Conservation (phyloP, 2,888 invertebrate genomes). For the Drosophila putrida region DNA sequence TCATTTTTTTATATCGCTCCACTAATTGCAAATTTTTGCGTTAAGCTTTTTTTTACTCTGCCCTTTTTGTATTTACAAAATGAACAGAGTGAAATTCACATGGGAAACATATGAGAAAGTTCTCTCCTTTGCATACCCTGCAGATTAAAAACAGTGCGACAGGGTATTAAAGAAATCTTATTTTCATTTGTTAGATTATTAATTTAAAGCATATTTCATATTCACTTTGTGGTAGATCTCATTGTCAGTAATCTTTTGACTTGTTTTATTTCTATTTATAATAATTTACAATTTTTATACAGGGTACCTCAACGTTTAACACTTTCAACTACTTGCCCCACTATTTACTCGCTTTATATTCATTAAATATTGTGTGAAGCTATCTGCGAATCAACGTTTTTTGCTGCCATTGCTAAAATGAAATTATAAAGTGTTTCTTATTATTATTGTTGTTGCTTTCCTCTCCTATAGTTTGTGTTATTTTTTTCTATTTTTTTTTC, state of each 20-base stretch:
- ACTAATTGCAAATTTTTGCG: constrained; percentile 60
- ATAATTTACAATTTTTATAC: not conserved
- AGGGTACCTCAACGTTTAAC: constrained; percentile 1
- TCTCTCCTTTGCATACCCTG: constrained; percentile 6
- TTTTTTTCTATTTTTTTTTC: constrained; percentile 49
- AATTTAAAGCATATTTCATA: no score
- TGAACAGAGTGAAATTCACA: constrained; percentile 12
- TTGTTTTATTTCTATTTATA: not conserved
- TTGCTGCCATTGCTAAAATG: constrained; percentile 35
- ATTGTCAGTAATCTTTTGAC: not conserved
- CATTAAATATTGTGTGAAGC: constrained; percentile 60
- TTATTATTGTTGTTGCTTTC: constrained; percentile 20
- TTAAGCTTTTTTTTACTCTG: constrained; percentile 16
- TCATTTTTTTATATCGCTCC: constrained; percentile 18
- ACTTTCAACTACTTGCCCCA: not conserved
- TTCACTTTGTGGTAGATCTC: no score
- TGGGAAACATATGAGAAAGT: constrained; percentile 10
- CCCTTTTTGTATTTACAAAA: constrained; percentile 17
- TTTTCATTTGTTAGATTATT: no score
- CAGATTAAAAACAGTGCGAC: not conserved
- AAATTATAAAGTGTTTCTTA: constrained; percentile 47
- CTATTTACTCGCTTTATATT: constrained; percentile 32
- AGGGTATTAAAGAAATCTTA: no score
- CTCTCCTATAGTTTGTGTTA: not conserved
- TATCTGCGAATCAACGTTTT: constrained; percentile 34